Evolutionary conservation across 2,888 invertebrate species (phyloP), one percentile per base, ranked within the genome.

Genomic region (Lithosia quadra): DNA sequence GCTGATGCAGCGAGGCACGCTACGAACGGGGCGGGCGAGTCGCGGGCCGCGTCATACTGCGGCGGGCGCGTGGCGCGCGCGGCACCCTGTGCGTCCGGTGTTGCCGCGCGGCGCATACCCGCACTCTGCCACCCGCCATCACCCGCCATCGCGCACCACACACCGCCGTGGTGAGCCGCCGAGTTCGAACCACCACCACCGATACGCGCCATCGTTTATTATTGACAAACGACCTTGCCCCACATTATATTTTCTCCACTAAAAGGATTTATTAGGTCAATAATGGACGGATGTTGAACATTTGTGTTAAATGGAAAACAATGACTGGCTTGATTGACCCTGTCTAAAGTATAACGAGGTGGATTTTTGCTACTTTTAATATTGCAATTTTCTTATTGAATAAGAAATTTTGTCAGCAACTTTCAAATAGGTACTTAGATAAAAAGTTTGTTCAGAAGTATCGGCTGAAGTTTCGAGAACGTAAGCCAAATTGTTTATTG

Each of bases 1-100:
- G 77, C 69, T 76, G 67, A 82, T 81, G 86, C 83, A 84, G 85
- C 82, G 80, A 78, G 76, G 80, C 78, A 83, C 80, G 75, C 61
- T 70, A 61, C 70, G 71, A 73, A 73, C 68, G 86, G 90, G 89
- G 89, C 89, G 88, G 88, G 90, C 90, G 89, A 81, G 82, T 86
- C 89, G 90, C 88, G 84, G 86, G 88, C 89, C 90, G 90, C 92
- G 92, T 91, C 92, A 91, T 88, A 93, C 93, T 93, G 94, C 94
- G 92, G 93, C 85, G 90, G 80, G 78, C 75, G 57, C 36, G 43
- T 24, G 82, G 78, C 83, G 73, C 81, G 81, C 81, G 79, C 77
- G 55, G 55, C 65, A 43, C 49, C 58, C 79, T 68, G 84, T 61
- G 84, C 69, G 72, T 76, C 73, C 74, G 80, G 34, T 39, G 63